These are phyloP conservation scores for Elaphurus davidianus DNA, from an alignment of 2,113 vertebrate genomes.

Conservation along the genomic window DNA sequence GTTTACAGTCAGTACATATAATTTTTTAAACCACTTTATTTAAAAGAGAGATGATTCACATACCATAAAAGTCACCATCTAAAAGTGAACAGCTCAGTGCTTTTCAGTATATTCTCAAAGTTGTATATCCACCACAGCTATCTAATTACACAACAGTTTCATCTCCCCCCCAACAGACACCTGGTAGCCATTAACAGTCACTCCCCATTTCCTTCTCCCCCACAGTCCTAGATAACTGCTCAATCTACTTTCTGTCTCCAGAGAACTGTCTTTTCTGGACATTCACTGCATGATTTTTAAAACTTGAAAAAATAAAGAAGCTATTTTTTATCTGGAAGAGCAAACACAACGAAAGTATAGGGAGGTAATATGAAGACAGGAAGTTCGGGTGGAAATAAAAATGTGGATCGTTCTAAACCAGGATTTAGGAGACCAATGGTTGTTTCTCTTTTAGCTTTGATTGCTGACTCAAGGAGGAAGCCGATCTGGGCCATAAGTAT, in stretches of 20 bases:
- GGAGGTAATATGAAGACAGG: background rate
- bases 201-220: background rate
- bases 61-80: background rate
- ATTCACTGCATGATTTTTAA: background rate
- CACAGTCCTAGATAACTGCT: background rate
- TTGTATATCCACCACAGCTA: background rate
- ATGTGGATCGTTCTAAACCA: background rate
- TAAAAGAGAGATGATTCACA: background rate
- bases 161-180: background rate
- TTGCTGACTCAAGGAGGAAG: constrained; percentile 62
- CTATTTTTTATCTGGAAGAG: constrained; percentile 3
- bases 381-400: constrained; percentile 13
- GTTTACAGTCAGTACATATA: background rate
- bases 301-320: background rate
- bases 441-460: constrained; percentile 80
- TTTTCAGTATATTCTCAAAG: background rate
- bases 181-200: background rate
- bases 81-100: background rate
- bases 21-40: background rate
- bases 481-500: constrained; percentile 50
- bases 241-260: background rate
- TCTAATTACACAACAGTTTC: background rate
- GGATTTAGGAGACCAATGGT: constrained; percentile 38
- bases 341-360: background rate
- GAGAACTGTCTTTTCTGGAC: background rate